Conservation (phyloP, 2,888 invertebrate genomes). For the Augochlorella aurata region DNA sequence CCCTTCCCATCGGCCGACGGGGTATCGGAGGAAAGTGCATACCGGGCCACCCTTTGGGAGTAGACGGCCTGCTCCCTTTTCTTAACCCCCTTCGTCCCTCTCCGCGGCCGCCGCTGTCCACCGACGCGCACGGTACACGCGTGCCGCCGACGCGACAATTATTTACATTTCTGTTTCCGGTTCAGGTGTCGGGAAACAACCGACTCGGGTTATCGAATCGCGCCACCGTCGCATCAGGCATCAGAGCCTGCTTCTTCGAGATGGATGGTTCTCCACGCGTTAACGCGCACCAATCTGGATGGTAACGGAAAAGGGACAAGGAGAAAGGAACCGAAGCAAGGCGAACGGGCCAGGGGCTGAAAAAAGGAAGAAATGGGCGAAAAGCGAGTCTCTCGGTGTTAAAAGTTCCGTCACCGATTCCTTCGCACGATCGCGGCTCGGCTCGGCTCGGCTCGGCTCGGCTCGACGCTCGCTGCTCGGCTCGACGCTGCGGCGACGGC, state of each 20-base stretch:
- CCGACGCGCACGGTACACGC: constrained; percentile 19
- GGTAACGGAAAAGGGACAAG: not conserved
- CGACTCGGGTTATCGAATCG: constrained; percentile 13
- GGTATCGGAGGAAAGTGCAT: constrained; percentile 48
- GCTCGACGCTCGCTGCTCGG: too few species aligned
- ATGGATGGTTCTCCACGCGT: constrained; percentile 5
- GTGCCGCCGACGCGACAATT: constrained; percentile 54
- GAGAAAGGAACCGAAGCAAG: not conserved
- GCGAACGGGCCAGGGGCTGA: not conserved
- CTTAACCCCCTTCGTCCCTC: constrained; percentile 9
- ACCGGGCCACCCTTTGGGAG: constrained; percentile 53
- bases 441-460: too few species aligned
- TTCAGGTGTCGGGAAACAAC: constrained; percentile 22
- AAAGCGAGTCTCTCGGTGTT: not conserved
- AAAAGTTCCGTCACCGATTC: constrained; percentile 31
- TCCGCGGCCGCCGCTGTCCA: not conserved
- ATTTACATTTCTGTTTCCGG: constrained; percentile 52
- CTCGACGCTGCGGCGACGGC: not conserved
- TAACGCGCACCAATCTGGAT: not conserved
- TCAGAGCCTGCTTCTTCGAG: not conserved
- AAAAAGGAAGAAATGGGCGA: not conserved
- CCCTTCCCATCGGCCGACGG: constrained; percentile 22
- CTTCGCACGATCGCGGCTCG: constrained; percentile 25
- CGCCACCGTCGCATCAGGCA: not conserved
- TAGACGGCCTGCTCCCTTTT: constrained; percentile 53